These are phyloP conservation scores for Salvator merianae DNA, from an alignment of 2,113 vertebrate genomes.

Conservation along the genomic window DNA sequence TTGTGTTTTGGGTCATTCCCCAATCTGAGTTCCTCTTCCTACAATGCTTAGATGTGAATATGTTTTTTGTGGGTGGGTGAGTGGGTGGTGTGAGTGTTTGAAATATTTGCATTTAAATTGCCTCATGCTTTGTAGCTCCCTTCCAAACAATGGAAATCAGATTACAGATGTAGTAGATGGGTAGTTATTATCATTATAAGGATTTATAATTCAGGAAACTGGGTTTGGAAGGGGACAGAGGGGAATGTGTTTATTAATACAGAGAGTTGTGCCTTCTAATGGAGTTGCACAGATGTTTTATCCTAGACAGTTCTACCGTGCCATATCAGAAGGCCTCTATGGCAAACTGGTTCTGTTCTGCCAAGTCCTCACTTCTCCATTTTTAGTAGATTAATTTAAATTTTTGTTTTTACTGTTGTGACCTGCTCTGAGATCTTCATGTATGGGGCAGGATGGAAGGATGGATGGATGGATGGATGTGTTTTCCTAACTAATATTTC, in stretches of 20 bases:
- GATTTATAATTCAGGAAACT: background rate
- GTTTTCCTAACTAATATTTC: too few relatives aligned
- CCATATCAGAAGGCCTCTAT: background rate
- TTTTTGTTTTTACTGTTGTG: too few relatives aligned
- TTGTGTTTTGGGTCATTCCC: background rate
- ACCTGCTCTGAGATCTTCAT: too few relatives aligned
- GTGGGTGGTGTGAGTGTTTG: background rate
- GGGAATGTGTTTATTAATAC: background rate
- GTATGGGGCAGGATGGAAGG: too few relatives aligned
- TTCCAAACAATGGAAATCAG: background rate
- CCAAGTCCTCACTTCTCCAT: background rate
- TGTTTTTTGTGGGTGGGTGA: background rate
- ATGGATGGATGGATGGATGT: too few relatives aligned
- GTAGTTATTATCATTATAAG: background rate
- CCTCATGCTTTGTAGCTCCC: background rate
- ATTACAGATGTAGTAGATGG: background rate
- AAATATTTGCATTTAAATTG: background rate
- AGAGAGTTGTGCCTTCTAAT: background rate
- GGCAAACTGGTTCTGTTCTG: background rate
- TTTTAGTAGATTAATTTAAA: too few relatives aligned
- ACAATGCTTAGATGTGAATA: too few relatives aligned
- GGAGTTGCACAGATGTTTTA: background rate
- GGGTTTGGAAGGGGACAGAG: background rate
- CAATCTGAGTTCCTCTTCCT: background rate
- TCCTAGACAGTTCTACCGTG: background rate